Conservation (phyloP, 1,140 invertebrate genomes). For the Vollenhovia emeryi region DNA sequence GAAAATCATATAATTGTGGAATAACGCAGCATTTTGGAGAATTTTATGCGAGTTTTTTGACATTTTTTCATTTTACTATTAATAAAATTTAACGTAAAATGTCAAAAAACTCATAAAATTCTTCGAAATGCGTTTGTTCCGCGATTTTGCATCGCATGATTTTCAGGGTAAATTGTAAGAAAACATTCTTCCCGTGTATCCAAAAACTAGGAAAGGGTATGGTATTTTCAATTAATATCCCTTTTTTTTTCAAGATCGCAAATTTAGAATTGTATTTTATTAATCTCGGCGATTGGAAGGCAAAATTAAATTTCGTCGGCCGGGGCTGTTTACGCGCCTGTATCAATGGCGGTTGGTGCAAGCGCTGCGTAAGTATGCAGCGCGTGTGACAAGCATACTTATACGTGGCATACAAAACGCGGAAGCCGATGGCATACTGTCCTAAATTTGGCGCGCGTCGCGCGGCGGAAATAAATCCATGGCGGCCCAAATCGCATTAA, state of each 20-base stretch:
- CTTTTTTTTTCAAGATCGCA: not conserved
- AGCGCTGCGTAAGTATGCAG: conserved; percentile 67
- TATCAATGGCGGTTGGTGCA: conserved; percentile 32
- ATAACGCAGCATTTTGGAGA: too few relatives aligned
- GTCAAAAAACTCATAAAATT: too few relatives aligned
- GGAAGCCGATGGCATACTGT: conserved; percentile 69
- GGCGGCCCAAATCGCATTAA: conserved; percentile 16
- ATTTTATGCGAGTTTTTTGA: too few relatives aligned
- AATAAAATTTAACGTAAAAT: too few relatives aligned
- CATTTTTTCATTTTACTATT: too few relatives aligned
- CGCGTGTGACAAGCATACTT: conserved; percentile 46
- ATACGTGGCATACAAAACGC: conserved; percentile 48
- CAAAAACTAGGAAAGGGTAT: not conserved
- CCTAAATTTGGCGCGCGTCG: conserved; percentile 66
- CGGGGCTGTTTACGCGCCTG: conserved; percentile 10
- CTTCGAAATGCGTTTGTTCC: too few relatives aligned
- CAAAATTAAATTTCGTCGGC: conserved; percentile 4
- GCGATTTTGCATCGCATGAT: too few relatives aligned
- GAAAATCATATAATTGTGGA: too few relatives aligned
- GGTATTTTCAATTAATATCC: not conserved
- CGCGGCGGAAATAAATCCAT: conserved; percentile 68
- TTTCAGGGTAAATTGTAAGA: too few relatives aligned
- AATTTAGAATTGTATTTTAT: not conserved
- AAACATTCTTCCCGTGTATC: too few relatives aligned
- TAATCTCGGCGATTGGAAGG: not conserved